Conservation (phyloP, 2,113 vertebrate genomes). For the Alethe castanea region DNA sequence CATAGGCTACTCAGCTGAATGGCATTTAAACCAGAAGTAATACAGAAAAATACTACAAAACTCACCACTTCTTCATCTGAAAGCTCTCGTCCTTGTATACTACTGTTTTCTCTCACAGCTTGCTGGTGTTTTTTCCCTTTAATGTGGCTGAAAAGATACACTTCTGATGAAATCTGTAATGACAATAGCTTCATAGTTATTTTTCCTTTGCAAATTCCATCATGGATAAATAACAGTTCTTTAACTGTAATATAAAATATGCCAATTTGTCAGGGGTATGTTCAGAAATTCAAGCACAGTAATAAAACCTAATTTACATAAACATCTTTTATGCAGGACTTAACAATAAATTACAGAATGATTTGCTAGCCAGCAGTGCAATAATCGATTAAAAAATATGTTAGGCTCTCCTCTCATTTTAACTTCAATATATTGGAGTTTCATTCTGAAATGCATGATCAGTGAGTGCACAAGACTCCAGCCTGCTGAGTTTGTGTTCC, state of each 20-base stretch:
- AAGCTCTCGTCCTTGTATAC: constrained; percentile 96
- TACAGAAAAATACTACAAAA: not conserved
- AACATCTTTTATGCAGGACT: not conserved
- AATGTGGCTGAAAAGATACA: constrained; percentile 97
- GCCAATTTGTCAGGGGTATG: not conserved
- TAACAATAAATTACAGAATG: not conserved
- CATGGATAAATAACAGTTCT: not conserved
- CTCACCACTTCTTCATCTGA: constrained; percentile 99
- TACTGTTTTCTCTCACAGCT: constrained; percentile 95
- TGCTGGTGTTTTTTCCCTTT: constrained; percentile 96
- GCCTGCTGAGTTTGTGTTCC: not conserved
- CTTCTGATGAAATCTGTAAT: constrained; percentile 95
- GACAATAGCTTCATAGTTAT: not conserved
- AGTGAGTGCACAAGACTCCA: not conserved
- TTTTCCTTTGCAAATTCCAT: not conserved
- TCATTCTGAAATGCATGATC: not conserved
- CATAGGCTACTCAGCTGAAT: not conserved
- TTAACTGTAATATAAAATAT: not conserved
- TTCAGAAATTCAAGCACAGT: not conserved
- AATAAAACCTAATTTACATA: not conserved
- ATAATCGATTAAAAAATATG: not conserved
- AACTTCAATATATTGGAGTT: not conserved
- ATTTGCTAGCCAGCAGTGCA: not conserved
- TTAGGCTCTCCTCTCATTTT: not conserved
- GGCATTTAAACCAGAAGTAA: not conserved